phyloP scores from a whole-genome alignment of 2,113 vertebrate species.

The Zeus faber region DNA sequence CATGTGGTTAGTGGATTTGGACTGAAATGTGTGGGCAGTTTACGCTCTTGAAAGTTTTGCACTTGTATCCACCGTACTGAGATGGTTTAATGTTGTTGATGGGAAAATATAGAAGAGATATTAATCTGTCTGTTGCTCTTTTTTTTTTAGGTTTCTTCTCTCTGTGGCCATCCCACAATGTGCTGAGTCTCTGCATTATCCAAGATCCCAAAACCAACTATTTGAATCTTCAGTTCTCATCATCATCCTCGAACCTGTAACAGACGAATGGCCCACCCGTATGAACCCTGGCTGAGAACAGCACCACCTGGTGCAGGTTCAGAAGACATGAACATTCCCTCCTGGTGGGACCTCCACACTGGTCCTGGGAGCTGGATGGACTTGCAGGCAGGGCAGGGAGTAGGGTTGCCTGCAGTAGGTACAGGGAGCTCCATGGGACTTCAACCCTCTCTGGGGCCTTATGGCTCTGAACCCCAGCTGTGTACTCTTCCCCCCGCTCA shows the following conservation, averaged over 20 bases:
- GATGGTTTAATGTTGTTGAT: not conserved
- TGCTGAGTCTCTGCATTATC: constrained; percentile 31
- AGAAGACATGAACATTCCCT: constrained; percentile 83
- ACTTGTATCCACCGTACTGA: not conserved
- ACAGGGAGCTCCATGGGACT: constrained; percentile 78
- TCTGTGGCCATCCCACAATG: constrained; percentile 30
- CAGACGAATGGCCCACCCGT: constrained; percentile 86
- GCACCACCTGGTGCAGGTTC: constrained; percentile 76
- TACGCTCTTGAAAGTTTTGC: constrained; percentile 16
- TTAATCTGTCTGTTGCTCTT: constrained; percentile 17
- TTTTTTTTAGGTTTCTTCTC: constrained; percentile 40
- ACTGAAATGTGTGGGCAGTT: constrained; percentile 29
- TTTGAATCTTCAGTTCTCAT: constrained; percentile 22
- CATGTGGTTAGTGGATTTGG: constrained; percentile 49
- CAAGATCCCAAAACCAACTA: constrained; percentile 26
- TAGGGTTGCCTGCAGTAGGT: constrained; percentile 73
- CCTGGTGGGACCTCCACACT: constrained; percentile 93
- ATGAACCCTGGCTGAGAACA: constrained; percentile 91
- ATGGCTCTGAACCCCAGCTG: constrained; percentile 83
- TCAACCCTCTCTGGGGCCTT: constrained; percentile 80
- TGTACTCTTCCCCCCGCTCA: constrained; percentile 79
- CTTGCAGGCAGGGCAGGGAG: constrained; percentile 75
- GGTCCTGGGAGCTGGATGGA: constrained; percentile 89
- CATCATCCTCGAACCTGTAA: constrained; percentile 25
- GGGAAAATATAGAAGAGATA: constrained; percentile 1